Percentiles rank a stretch among this genome's conserved stretches.
Evolutionary conservation across 2,797 vertebrate species (phyloP).

Genomic region (Sebastes diploproa): DNA sequence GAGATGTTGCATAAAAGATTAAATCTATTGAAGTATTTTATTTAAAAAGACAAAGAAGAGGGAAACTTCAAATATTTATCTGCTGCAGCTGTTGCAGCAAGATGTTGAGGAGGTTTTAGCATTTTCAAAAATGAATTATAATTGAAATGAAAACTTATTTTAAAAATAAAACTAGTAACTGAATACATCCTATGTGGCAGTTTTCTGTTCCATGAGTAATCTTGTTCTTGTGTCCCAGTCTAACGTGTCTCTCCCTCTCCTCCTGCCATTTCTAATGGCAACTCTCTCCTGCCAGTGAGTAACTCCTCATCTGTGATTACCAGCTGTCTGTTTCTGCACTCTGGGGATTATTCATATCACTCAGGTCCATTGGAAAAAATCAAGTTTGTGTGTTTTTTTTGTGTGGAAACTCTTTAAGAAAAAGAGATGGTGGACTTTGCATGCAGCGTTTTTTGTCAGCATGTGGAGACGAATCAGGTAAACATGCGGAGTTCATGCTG

Average conservation of each 20-base stretch:
- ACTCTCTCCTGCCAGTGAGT: constrained; percentile 76
- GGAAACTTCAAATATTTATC: constrained; percentile 74
- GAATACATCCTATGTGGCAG: constrained; percentile 74
- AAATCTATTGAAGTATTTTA: constrained; percentile 94
- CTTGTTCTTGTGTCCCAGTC: constrained; percentile 76
- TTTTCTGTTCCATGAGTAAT: constrained; percentile 81
- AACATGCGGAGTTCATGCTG: constrained; percentile 61
- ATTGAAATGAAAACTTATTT: constrained; percentile 99
- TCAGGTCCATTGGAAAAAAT: constrained; percentile 49
- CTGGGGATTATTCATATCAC: constrained; percentile 81
- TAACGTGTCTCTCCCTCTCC: constrained; percentile 72
- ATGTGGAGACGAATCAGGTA: constrained; percentile 57
- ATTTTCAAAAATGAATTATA: constrained; percentile 88
- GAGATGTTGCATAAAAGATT: constrained; percentile 85
- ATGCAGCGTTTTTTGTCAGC: constrained; percentile 63
- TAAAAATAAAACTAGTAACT: constrained; percentile 91
- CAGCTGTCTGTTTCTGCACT: constrained; percentile 77
- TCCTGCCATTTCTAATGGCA: constrained; percentile 75
- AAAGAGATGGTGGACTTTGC: constrained; percentile 52
- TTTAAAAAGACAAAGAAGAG: constrained; percentile 84
- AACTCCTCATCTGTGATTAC: constrained; percentile 81
- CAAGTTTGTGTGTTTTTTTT: constrained; percentile 29
- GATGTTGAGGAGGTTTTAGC: constrained; percentile 82
- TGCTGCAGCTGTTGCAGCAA: constrained; percentile 77
- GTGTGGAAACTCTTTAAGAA: constrained; percentile 26